Evolutionary conservation across 2,888 invertebrate species (phyloP), one percentile per base, ranked within the genome.

Genomic region (Diarsia rubi): DNA sequence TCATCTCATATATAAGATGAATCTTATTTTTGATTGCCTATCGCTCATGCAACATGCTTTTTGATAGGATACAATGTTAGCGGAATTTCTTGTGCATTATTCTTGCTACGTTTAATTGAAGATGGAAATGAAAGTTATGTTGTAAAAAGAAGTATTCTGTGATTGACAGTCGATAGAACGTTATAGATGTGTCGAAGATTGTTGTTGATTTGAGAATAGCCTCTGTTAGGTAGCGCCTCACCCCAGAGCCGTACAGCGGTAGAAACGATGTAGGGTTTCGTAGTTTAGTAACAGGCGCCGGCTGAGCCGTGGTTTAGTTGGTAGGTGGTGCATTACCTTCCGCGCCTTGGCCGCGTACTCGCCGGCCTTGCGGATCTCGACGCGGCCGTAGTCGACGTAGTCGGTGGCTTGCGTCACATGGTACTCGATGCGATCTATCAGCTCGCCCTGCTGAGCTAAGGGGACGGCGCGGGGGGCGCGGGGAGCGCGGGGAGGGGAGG

Each of bases 381-480:
- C 97, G 90, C 98, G 98, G 89, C 98, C 99, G 86, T 97, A 97
- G 92, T 98, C 98, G 91, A 99, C 98, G 97, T 98, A 98, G 95
- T 98, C 98, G 88, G 97, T 97, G 87, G 99, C 98, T 95, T 98
- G 98, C 91, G 98, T 98, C 88, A 99, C 99, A 97, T 99, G 98
- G 97, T 98, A 98, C 97, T 99, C 99, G 96, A 99, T 98, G 95
- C 98, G 97, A 97, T 99, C 99, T 93, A 99, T 98, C 97, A 99
- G 98, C 97, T 99, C 99, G 93, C 99, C 99, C 99, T 99, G 97
- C 93, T 92, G 93, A 91, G 92, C 95, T 95, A 95, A 95, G 93
- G 93, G 90, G 87, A 88, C 89, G 91, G 92, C 94, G 93, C 93
- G 90, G 90, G 94, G 94, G 91, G 92, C 94, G 93, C 93, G 90